phyloP scores from a whole-genome alignment of 1,140 invertebrate species.

The Globodera rostochiensis region DNA sequence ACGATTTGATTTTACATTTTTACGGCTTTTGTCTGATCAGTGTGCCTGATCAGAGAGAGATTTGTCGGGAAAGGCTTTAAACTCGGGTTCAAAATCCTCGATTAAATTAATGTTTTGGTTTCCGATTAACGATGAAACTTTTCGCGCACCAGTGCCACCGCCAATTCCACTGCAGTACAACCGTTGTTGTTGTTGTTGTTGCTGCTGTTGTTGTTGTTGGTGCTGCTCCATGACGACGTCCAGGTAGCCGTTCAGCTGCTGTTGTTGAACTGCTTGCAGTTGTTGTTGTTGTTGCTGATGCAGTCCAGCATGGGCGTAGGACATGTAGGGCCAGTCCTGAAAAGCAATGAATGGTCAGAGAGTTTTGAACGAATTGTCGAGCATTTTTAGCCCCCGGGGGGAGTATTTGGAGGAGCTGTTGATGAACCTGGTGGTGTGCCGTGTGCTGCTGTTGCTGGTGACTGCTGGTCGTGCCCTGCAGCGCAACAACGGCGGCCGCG shows the following conservation, averaged over 20 bases:
- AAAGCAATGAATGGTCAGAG: not conserved
- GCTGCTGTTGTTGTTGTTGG: constrained; percentile 24
- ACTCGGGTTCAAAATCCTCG: too few relatives aligned
- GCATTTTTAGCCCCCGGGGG: too few relatives aligned
- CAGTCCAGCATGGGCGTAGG: constrained; percentile 21
- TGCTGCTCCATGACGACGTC: constrained; percentile 32
- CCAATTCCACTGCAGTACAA: constrained; percentile 17
- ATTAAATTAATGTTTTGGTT: too few relatives aligned
- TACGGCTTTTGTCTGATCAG: too few relatives aligned
- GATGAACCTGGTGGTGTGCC: not conserved
- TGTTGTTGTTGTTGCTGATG: constrained; percentile 30
- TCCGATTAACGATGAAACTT: too few relatives aligned
- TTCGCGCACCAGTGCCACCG: constrained; percentile 9
- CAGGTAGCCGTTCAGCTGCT: constrained; percentile 27
- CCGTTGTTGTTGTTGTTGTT: constrained; percentile 33
- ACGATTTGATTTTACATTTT: not conserved
- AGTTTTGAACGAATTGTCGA: too few relatives aligned
- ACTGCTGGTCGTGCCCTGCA: constrained; percentile 4
- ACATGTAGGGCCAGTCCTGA: constrained; percentile 28
- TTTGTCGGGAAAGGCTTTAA: too few relatives aligned
- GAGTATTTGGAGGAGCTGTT: not conserved
- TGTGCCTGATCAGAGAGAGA: too few relatives aligned
- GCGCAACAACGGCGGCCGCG: constrained; percentile 11
- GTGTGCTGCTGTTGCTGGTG: constrained; percentile 11
- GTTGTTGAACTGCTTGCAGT: constrained; percentile 27